Evolutionary conservation across 2,888 invertebrate genomes (phyloP).

Genomic region (Acronicta aceris): DNA sequence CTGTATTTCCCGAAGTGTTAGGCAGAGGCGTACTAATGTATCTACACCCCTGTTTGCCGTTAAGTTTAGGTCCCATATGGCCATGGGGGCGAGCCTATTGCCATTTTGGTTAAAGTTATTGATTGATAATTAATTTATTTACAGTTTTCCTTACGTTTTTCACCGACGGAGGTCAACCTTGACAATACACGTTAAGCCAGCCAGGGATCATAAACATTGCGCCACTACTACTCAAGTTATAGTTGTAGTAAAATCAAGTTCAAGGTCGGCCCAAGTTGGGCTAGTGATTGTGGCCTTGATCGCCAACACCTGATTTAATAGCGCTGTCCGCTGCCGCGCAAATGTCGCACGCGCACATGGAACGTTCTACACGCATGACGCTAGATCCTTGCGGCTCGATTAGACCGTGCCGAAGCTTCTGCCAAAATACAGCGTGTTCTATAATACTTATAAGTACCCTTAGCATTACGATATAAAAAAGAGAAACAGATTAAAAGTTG

Average conservation of each 20-base stretch:
- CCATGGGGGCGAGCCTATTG: too few relatives aligned
- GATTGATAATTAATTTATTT: neutral
- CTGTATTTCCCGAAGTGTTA: too few relatives aligned
- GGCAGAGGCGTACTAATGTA: too few relatives aligned
- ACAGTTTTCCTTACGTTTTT: conserved; percentile 16
- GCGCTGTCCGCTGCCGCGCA: conserved; percentile 22
- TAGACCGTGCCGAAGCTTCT: conserved; percentile 47
- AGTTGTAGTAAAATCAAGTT: conserved; percentile 67
- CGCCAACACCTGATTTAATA: conserved; percentile 50
- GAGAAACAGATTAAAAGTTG: too few relatives aligned
- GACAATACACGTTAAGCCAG: conserved; percentile 7
- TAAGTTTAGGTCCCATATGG: too few relatives aligned
- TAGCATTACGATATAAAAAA: neutral
- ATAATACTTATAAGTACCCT: neutral
- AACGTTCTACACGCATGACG: conserved; percentile 72
- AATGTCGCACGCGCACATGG: conserved; percentile 52
- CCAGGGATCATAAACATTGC: conserved; percentile 23
- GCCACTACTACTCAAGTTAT: conserved; percentile 8
- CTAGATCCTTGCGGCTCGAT: conserved; percentile 62
- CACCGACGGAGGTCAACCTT: conserved; percentile 16
- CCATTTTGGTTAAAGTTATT: too few relatives aligned
- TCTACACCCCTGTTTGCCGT: too few relatives aligned
- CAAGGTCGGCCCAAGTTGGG: conserved; percentile 61
- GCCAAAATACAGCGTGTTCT: conserved; percentile 60
- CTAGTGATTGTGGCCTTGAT: conserved; percentile 64